These are phyloP conservation scores for Meleagris gallopavo DNA, from an alignment of 2,113 vertebrate species.

Conservation along the genomic window DNA sequence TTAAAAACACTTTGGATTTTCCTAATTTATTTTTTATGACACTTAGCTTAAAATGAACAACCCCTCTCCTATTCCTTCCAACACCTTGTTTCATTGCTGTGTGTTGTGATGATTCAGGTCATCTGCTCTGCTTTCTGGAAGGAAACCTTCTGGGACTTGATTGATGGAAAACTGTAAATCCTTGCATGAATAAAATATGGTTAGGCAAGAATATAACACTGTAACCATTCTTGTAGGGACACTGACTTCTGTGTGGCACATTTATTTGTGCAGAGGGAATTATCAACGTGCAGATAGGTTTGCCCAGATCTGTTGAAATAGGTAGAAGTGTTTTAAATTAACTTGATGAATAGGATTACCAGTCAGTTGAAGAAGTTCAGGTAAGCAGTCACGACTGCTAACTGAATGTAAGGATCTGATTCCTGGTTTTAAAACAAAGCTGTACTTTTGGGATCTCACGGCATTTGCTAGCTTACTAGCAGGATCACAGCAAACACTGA, in stretches of 20 bases:
- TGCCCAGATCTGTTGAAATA: not conserved
- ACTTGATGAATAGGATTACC: not conserved
- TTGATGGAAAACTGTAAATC: not conserved
- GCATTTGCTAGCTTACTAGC: not conserved
- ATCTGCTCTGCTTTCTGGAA: not conserved
- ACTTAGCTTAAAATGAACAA: not conserved
- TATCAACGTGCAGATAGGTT: not conserved
- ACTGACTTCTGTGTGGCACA: not conserved
- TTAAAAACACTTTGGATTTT: not conserved
- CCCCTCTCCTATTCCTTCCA: not conserved
- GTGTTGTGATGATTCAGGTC: not conserved
- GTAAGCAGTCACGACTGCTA: conserved; percentile 37
- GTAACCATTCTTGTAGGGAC: not conserved
- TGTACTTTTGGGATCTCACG: not conserved
- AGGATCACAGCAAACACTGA: not conserved
- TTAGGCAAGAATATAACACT: not conserved
- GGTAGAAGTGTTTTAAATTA: not conserved
- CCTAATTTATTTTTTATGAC: not conserved
- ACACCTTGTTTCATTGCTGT: not conserved
- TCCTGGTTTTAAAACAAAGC: conserved; percentile 44
- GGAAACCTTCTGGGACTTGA: not conserved
- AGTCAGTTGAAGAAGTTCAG: conserved; percentile 11
- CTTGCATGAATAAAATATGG: not conserved
- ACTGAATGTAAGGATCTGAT: not conserved
- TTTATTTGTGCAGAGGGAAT: not conserved